phyloP scores from a whole-genome alignment of 2,113 vertebrate genomes.

The Actenoides hombroni region DNA sequence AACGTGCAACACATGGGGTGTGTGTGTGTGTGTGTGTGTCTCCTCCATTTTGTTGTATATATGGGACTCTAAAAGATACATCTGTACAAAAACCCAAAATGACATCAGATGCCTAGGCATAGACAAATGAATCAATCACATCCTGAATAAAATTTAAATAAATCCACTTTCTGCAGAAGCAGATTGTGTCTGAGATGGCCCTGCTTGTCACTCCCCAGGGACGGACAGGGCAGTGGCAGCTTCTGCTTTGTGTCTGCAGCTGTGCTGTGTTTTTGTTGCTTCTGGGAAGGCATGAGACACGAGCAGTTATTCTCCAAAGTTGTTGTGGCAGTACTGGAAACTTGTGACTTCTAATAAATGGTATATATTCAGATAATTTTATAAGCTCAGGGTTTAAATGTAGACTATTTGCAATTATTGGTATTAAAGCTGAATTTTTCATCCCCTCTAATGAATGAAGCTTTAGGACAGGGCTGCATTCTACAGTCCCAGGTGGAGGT shows the following conservation, averaged over 20 bases:
- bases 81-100: not conserved
- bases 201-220: not conserved
- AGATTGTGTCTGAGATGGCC: not conserved
- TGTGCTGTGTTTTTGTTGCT: not conserved
- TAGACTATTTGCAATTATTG: not conserved
- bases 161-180: not conserved
- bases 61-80: not conserved
- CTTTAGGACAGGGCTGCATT: not conserved
- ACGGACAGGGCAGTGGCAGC: not conserved
- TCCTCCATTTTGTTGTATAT: not conserved
- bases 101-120: not conserved
- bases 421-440: not conserved
- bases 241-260: not conserved
- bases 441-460: not conserved
- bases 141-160: not conserved
- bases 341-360: not conserved
- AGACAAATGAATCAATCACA: not conserved
- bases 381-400: not conserved
- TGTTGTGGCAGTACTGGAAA: not conserved
- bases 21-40: not conserved
- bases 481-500: not conserved
- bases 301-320: not conserved
- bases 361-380: not conserved
- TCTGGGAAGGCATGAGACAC: not conserved
- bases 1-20: rapidly evolving